phyloP scores from a whole-genome alignment of 2,888 invertebrate species.

The Heliconius erato region DNA sequence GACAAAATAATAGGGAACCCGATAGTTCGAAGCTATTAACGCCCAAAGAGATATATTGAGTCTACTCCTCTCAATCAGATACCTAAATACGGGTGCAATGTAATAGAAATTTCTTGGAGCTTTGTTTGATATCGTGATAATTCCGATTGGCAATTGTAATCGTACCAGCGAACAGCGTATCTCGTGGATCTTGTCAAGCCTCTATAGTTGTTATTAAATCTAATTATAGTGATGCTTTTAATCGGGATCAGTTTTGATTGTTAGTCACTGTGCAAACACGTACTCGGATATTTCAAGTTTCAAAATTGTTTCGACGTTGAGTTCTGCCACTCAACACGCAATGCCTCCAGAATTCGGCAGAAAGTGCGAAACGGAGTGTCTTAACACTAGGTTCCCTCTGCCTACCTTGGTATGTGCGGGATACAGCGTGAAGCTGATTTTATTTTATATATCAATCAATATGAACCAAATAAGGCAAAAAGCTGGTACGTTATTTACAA shows the following conservation, averaged over 20 bases:
- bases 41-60: constrained; percentile 83
- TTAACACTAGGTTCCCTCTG: too few species aligned
- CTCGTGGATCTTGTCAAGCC: constrained; percentile 44
- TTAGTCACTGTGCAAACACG: constrained; percentile 20
- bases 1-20: constrained; percentile 84
- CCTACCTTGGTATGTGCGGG: too few species aligned
- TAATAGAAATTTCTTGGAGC: constrained; percentile 63
- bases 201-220: constrained; percentile 46
- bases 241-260: constrained; percentile 42
- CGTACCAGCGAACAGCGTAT: constrained; percentile 39
- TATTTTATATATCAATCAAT: background rate
- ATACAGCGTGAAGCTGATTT: too few species aligned
- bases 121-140: constrained; percentile 48
- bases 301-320: too few species aligned
- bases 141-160: constrained; percentile 45
- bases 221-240: constrained; percentile 46
- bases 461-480: background rate
- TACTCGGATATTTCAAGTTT: background rate
- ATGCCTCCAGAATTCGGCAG: too few species aligned
- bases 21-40: constrained; percentile 83
- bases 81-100: constrained; percentile 77
- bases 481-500: background rate
- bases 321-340: too few species aligned
- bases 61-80: constrained; percentile 83
- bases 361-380: too few species aligned